Evolutionary conservation across 2,888 invertebrate species (phyloP), one percentile per base, ranked within the genome.

Genomic region (Taphrorychus bicolor): DNA sequence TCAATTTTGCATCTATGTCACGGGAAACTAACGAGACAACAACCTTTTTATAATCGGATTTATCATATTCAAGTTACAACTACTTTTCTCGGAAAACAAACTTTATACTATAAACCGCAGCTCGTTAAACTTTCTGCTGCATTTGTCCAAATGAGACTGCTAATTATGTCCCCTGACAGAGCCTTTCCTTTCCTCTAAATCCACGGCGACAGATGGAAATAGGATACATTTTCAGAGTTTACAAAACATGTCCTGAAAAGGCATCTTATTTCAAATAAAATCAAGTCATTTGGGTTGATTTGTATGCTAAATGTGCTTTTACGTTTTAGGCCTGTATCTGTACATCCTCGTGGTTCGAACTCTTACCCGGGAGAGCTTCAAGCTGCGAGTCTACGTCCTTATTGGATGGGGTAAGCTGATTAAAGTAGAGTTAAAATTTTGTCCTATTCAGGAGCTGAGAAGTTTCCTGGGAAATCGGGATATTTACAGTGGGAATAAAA

Each of bases 281-380:
- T 18, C 18, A 19, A 51, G 9, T 32, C 1, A 11, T 4, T 2
- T 19, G 5, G 19, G 21, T 19, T 51, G 9, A n/a, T 21, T 51
- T 21, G 18, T 21, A 7, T 54, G 19, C 19, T 54, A 21, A n/a
- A 16, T 54, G 16, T 54, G 2, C 40, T 41, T 19, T 70, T 52
- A 69, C 40, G 42, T 85, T 85, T 61, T 84, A 93, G 94, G 94
- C 64, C 83, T 94, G 56, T 94, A 94, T 82, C 85, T 94, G 65
- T 95, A 94, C 80, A 91, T 94, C 86, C 84, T 95, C 76, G 95
- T 94, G 70, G 93, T 94, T 70, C 91, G 92, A 83, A 93, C 94
- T 1, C 91, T 94, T 76, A 92, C 91, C 53, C 89, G 93, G 73
- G 93, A 94, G 81, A 93, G 92, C 80, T 92, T 94, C 77, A 91